Evolutionary conservation across 1,140 invertebrate genomes (phyloP).

Genomic region (Contarinia nasturtii): DNA sequence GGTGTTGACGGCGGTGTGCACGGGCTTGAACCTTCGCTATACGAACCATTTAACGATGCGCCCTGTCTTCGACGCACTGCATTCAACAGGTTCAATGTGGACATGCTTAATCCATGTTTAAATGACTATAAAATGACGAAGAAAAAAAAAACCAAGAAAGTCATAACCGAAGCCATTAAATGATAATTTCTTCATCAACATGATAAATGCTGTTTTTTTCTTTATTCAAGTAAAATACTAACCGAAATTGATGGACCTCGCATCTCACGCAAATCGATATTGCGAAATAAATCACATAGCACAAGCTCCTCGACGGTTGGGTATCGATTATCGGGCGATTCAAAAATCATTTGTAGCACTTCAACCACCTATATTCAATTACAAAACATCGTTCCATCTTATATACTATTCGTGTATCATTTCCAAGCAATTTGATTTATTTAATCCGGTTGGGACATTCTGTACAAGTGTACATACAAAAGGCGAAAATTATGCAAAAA

Average conservation of each 20-base stretch:
- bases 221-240: conserved; percentile 9
- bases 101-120: conserved; percentile 22
- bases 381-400: not conserved
- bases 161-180: too few species aligned
- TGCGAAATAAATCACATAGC: conserved; percentile 63
- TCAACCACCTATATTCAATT: conserved; percentile 43
- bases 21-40: conserved; percentile 22
- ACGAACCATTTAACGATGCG: conserved; percentile 19
- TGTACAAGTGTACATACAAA: too few species aligned
- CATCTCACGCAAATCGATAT: conserved; percentile 73
- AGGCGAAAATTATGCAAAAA: not conserved
- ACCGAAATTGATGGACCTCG: conserved; percentile 38
- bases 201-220: not conserved
- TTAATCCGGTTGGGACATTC: too few species aligned
- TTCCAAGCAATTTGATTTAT: not conserved
- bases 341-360: conserved; percentile 65
- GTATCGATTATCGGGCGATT: conserved; percentile 36
- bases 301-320: conserved; percentile 60
- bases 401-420: not conserved
- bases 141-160: not conserved
- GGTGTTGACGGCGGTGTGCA: conserved; percentile 22
- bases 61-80: conserved; percentile 22
- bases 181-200: not conserved
- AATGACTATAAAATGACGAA: conserved; percentile 14
- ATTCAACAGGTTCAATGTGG: conserved; percentile 20